phyloP scores from a whole-genome alignment of 1,140 invertebrate genomes.

The Akabosia matsudoensis region DNA sequence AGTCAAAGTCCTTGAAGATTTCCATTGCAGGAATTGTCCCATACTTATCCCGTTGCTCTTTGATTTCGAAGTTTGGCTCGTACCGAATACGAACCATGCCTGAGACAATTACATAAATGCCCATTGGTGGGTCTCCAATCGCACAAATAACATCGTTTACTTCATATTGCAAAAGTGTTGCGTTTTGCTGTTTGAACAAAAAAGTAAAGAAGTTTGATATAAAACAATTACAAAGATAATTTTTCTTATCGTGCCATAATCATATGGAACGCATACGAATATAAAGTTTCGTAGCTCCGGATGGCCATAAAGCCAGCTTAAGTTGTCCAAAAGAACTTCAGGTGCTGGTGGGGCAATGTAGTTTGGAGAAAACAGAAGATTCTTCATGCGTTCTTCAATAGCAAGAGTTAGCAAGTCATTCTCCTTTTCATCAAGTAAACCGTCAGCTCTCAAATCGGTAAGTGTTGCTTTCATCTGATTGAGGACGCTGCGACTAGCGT shows the following conservation, averaged over 20 bases:
- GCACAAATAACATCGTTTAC: conserved; percentile 46
- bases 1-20: conserved; percentile 40
- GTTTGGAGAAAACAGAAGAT: conserved; percentile 41
- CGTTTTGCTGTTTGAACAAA: conserved; percentile 16
- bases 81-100: conserved; percentile 52
- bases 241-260: too few relatives aligned
- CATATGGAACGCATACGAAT: conserved; percentile 6
- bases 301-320: conserved; percentile 30
- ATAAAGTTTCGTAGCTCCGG: not conserved
- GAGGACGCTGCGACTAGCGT: conserved; percentile 53
- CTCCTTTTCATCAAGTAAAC: conserved; percentile 45
- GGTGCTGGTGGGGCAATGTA: conserved; percentile 12
- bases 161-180: not conserved
- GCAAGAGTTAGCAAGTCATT: conserved; percentile 25
- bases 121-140: conserved; percentile 46
- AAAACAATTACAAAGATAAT: too few relatives aligned
- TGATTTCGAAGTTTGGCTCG: conserved; percentile 29
- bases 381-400: conserved; percentile 44
- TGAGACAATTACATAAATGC: conserved; percentile 53
- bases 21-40: conserved; percentile 44
- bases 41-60: not conserved
- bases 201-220: not conserved
- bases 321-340: conserved; percentile 27
- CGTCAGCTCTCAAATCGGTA: conserved; percentile 51
- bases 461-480: conserved; percentile 53